phyloP scores from a whole-genome alignment of 2,888 invertebrate species.

The Sesia apiformis region DNA sequence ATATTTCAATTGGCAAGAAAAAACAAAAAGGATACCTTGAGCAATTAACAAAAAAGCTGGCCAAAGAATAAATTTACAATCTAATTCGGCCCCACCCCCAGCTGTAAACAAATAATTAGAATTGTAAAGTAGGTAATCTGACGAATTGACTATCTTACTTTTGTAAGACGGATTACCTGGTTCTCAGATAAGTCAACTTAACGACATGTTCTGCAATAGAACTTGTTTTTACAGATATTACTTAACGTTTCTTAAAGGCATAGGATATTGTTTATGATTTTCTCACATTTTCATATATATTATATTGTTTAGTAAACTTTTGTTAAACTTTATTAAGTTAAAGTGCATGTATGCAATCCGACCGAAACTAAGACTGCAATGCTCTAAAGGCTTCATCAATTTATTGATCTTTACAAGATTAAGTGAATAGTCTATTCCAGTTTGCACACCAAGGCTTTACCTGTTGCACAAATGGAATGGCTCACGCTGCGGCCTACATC shows the following conservation, averaged over 20 bases:
- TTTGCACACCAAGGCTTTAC: slow-evolving; percentile 23
- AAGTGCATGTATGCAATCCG: too few species aligned
- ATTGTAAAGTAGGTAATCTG: slow-evolving; percentile 49
- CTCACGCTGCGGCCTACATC: slow-evolving; percentile 29
- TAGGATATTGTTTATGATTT: neutral
- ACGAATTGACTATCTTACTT: slow-evolving; percentile 12
- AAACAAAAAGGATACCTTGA: slow-evolving; percentile 12
- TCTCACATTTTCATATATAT: neutral
- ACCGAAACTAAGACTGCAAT: too few species aligned
- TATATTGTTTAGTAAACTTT: neutral
- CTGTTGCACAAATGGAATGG: slow-evolving; percentile 45
- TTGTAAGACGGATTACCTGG: neutral
- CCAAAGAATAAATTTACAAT: slow-evolving; percentile 49
- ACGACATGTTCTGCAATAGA: neutral
- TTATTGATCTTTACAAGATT: too few species aligned
- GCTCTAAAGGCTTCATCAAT: too few species aligned
- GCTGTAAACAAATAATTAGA: slow-evolving; percentile 49
- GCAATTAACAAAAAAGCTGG: slow-evolving; percentile 41
- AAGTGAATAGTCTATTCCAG: too few species aligned
- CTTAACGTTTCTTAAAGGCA: neutral
- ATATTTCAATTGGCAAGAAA: neutral
- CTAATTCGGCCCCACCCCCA: slow-evolving; percentile 34
- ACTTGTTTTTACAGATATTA: neutral
- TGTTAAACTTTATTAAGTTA: neutral
- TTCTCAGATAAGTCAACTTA: neutral